Conservation (phyloP, 2,797 vertebrate species). For the Trachurus trachurus region DNA sequence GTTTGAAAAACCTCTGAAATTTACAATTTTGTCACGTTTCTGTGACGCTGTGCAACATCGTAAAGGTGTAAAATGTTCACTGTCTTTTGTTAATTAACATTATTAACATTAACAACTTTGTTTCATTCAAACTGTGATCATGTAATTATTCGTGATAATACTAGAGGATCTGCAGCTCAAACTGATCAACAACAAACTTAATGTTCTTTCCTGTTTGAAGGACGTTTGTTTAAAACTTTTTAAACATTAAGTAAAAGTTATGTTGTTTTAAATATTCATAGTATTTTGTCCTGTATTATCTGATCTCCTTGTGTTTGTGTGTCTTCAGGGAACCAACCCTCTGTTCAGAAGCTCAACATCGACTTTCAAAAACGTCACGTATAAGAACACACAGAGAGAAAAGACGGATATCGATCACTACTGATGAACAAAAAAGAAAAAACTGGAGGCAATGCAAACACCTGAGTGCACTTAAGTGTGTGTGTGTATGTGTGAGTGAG, state of each 20-base stretch:
- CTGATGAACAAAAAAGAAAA: slow-evolving; percentile 44
- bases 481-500: slow-evolving; percentile 27
- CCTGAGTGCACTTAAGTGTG: slow-evolving; percentile 67
- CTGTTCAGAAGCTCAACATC: slow-evolving; percentile 96
- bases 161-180: not conserved
- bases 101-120: too few species aligned
- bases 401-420: slow-evolving; percentile 77
- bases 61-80: too few species aligned
- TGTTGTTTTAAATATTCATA: not conserved
- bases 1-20: too few species aligned
- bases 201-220: not conserved
- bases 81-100: too few species aligned
- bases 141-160: not conserved
- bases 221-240: not conserved
- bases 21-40: too few species aligned
- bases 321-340: slow-evolving; percentile 94
- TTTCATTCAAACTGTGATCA: too few species aligned
- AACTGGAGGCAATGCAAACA: slow-evolving; percentile 47
- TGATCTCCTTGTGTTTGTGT: slow-evolving; percentile 9
- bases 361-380: slow-evolving; percentile 98
- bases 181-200: not conserved
- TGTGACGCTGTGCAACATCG: too few species aligned
- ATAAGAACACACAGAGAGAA: slow-evolving; percentile 89
- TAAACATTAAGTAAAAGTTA: not conserved
- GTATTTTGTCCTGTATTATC: not conserved